These are phyloP conservation scores for Anoplius nigerrimus DNA, from an alignment of 2,888 invertebrate species.

Conservation along the genomic window DNA sequence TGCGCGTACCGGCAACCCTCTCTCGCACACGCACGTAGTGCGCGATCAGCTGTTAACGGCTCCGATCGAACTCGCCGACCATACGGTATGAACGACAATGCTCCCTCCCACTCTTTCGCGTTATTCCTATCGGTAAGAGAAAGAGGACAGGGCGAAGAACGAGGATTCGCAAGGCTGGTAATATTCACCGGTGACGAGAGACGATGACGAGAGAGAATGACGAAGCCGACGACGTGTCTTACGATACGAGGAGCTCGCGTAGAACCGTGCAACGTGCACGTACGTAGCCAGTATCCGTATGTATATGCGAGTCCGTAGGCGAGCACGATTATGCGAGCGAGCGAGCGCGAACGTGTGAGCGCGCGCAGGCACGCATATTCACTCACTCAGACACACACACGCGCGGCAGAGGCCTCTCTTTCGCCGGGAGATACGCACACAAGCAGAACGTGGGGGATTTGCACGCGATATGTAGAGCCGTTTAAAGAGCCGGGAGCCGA, in stretches of 20 bases:
- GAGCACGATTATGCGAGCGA: background rate
- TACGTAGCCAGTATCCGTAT: no score
- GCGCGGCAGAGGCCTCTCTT: background rate
- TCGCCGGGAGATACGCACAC: no score
- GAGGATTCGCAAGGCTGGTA: no score
- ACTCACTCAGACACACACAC: conserved; percentile 19
- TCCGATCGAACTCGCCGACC: conserved; percentile 32
- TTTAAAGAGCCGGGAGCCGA: conserved; percentile 57
- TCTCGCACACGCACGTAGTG: conserved; percentile 18
- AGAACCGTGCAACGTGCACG: background rate
- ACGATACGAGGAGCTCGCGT: no score
- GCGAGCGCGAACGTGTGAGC: background rate
- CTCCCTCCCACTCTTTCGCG: conserved; percentile 11
- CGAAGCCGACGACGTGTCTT: no score
- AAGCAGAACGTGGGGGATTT: conserved; percentile 27
- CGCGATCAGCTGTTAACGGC: conserved; percentile 54
- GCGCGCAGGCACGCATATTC: conserved; percentile 2
- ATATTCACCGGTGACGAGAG: no score
- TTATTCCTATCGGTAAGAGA: background rate
- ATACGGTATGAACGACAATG: no score
- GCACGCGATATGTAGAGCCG: conserved; percentile 53
- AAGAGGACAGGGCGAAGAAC: no score
- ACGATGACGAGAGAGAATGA: no score
- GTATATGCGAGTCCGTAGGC: background rate
- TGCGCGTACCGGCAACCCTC: conserved; percentile 22